A percentile compares a stretch with the other conserved stretches of the same genome.
phyloP scores from a whole-genome alignment of 2,888 invertebrate genomes.

The Micoletzkya japonica region DNA sequence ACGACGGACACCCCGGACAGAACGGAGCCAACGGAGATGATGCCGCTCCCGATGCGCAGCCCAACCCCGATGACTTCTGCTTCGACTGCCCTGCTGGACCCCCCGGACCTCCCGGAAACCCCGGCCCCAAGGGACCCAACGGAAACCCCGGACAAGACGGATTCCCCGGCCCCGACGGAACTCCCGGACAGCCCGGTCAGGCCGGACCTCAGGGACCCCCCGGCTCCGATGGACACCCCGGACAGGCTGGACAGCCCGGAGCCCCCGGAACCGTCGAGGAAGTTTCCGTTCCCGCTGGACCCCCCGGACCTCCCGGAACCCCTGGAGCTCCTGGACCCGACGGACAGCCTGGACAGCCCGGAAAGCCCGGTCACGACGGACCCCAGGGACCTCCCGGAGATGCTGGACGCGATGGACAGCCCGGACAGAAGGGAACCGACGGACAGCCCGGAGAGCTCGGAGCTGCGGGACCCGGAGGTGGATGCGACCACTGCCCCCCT shows the following conservation, averaged over 20 bases:
- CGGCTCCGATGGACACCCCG: slow-evolving; percentile 43
- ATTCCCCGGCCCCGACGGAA: slow-evolving; percentile 45
- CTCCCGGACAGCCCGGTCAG: slow-evolving; percentile 33
- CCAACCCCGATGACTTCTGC: slow-evolving; percentile 45
- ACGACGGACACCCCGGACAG: slow-evolving; percentile 28
- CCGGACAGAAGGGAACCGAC: slow-evolving; percentile 46
- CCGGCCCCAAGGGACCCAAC: slow-evolving; percentile 54
- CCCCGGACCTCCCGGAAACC: slow-evolving; percentile 53
- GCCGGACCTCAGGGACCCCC: slow-evolving; percentile 48
- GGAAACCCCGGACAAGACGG: slow-evolving; percentile 46
- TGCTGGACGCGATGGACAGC: slow-evolving; percentile 44
- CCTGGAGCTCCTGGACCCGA: slow-evolving; percentile 42
- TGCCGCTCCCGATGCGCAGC: slow-evolving; percentile 54
- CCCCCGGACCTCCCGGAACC: slow-evolving; percentile 51
- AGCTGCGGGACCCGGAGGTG: slow-evolving; percentile 33
- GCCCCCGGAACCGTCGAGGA: slow-evolving; percentile 32
- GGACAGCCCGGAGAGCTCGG: slow-evolving; percentile 49
- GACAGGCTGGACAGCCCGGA: slow-evolving; percentile 26
- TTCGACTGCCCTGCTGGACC: slow-evolving; percentile 42
- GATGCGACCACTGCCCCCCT: slow-evolving; percentile 36
- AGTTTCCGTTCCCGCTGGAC: slow-evolving; percentile 31
- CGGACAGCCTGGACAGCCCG: slow-evolving; percentile 48
- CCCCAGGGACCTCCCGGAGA: slow-evolving; percentile 42
- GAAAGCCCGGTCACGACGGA: slow-evolving; percentile 46
- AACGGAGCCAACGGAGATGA: slow-evolving; percentile 32